Base-by-base conservation (phyloP, 1,140 invertebrate species). In the Lepidurus couesii region DNA sequence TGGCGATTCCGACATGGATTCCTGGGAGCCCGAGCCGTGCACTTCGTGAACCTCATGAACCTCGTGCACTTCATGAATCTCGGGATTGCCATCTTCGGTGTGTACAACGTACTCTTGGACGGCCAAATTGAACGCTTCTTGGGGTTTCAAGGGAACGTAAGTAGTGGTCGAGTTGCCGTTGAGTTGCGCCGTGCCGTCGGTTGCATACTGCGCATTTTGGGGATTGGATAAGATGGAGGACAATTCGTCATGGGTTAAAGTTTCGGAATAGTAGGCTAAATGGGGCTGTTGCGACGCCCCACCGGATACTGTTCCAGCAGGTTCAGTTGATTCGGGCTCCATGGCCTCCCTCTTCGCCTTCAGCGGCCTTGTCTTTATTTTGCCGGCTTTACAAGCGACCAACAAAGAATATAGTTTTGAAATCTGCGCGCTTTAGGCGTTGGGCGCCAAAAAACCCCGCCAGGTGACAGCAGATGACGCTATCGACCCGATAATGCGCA, bases 41-140 rank as follows among this genome's bases (percentile, higher is more conserved):
- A 65, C 53, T 65, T 65, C 47, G 47, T 65, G 47, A 65, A 65
- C 47, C 47, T 65, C 53, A 65, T 65, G 53, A 16, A 65, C 53
- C 21, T 65, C 53, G 53, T 65, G 53, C 5, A 65, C 53, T 65
- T 65, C 53, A 65, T 65, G 53, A 4, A 65, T 65, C 21, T 65
- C 53, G n/a, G 16, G 53, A 21, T 65, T 65, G 53, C 53, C 53
- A 10, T 65, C 53, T 16, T 65, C 53, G 53, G 53, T 65, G 13
- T 65, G 53, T 13, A 65, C 53, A 21, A 65, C 53, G 53, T 65
- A 65, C 13, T 65, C 53, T 65, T 65, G 53, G 6, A 65, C 53
- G 9, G 53, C 53, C 6, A 65, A 21, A 21, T 65, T 65, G 53
- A 65, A 65, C 53, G 53, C 53, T 65, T 65, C 53, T 65, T 65